phyloP scores from a whole-genome alignment of 1,140 invertebrate species.

The Elysia chlorotica region DNA sequence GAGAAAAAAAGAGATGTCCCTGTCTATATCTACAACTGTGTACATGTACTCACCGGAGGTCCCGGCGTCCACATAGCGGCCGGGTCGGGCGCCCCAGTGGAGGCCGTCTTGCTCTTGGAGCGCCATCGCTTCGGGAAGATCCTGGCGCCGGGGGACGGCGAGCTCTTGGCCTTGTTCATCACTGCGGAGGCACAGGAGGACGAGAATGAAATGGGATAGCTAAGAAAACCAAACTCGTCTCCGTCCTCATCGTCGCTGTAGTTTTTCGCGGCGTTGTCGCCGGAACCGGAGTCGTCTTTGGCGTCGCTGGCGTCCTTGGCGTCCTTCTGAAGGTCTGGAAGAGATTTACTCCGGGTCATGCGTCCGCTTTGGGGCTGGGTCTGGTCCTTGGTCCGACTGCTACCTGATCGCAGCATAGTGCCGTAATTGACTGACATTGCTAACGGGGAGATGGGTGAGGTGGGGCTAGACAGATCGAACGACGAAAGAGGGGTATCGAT shows the following conservation, averaged over 20 bases:
- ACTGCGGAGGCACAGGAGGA: conserved; percentile 39
- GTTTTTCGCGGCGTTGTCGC: conserved; percentile 12
- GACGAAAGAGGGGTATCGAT: too few species aligned
- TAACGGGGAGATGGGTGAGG: too few species aligned
- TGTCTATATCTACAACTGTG: too few species aligned
- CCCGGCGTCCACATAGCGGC: conserved; percentile 21
- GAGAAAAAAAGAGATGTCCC: too few species aligned
- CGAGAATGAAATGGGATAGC: conserved; percentile 31
- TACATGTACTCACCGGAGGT: conserved; percentile 21
- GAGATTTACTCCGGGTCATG: conserved; percentile 37
- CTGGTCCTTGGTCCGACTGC: neutral
- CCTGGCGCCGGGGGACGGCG: neutral
- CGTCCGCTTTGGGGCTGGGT: neutral
- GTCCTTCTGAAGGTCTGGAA: conserved; percentile 38
- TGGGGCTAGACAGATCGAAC: too few species aligned
- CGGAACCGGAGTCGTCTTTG: too few species aligned
- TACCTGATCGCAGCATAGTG: neutral
- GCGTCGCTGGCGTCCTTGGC: conserved; percentile 22
- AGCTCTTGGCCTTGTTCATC: conserved; percentile 50
- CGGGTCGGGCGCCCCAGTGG: neutral
- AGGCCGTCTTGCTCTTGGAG: conserved; percentile 13
- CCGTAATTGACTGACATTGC: too few species aligned
- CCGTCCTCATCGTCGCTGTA: conserved; percentile 50
- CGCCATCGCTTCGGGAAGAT: conserved; percentile 19
- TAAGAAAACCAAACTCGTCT: conserved; percentile 55